Evolutionary conservation across 1,140 invertebrate species (phyloP).

Genomic region (Bombus soroeensis): DNA sequence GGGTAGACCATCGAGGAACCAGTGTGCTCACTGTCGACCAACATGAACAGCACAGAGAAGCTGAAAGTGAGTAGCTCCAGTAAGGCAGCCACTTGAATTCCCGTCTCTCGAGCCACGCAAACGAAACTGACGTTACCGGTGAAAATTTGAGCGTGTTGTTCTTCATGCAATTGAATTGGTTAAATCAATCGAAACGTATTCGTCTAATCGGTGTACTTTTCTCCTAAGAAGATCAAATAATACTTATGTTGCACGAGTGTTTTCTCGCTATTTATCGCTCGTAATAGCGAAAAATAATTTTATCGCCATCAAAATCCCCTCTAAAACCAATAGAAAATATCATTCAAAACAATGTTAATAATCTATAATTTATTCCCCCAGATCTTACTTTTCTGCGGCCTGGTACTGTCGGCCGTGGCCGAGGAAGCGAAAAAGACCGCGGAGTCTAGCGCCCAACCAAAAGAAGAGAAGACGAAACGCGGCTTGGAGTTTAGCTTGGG

Average conservation of each 20-base stretch:
- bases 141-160: constrained; percentile 21
- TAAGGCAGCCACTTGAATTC: constrained; percentile 53
- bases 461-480: constrained; percentile 75
- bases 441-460: constrained; percentile 56
- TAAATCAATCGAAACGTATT: no score
- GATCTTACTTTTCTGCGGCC: constrained; percentile 73
- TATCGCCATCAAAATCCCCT: neutral
- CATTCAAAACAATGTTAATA: neutral
- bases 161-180: neutral
- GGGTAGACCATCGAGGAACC: constrained; percentile 72
- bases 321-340: neutral
- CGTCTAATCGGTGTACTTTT: neutral
- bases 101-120: constrained; percentile 33
- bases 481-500: constrained; percentile 76
- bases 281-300: neutral
- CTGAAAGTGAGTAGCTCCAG: constrained; percentile 79
- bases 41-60: constrained; percentile 81
- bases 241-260: neutral
- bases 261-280: neutral
- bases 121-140: neutral
- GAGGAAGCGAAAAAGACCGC: constrained; percentile 66
- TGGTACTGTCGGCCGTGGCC: constrained; percentile 69
- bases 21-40: constrained; percentile 80
- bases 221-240: neutral
- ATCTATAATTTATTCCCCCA: constrained; percentile 45